Evolutionary conservation across 2,113 vertebrate species (phyloP).

Genomic region (Morphnarchus princeps): DNA sequence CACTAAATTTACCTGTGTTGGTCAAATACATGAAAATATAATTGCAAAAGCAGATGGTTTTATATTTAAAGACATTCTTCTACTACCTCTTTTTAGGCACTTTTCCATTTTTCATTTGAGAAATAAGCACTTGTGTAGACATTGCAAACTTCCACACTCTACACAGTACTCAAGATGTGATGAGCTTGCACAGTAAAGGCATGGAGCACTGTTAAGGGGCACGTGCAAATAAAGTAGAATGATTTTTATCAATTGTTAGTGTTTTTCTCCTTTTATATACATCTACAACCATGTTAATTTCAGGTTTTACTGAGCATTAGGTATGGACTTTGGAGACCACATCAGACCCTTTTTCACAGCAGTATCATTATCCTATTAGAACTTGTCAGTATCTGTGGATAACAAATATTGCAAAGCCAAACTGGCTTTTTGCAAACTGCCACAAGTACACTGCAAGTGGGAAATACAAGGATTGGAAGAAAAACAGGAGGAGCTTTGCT

Average conservation of each 20-base stretch:
- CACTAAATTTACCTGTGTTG: background rate
- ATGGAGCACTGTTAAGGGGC: accelerated
- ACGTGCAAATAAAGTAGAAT: background rate
- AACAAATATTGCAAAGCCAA: background rate
- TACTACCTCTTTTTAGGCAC: background rate
- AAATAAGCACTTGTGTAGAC: background rate
- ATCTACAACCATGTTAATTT: background rate
- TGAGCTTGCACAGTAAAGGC: background rate
- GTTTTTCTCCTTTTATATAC: background rate
- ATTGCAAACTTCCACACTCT: background rate
- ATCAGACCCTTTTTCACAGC: background rate
- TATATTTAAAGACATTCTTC: background rate
- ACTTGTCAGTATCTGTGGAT: background rate
- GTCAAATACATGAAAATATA: background rate
- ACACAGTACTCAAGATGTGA: background rate
- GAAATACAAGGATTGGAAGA: background rate
- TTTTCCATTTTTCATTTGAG: background rate
- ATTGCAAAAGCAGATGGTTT: background rate
- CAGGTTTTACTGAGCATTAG: background rate
- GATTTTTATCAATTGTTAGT: background rate
- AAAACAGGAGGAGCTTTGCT: background rate
- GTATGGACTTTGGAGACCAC: background rate
- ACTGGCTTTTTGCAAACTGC: background rate
- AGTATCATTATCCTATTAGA: background rate
- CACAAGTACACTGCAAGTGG: background rate